Conservation (phyloP, 2,888 invertebrate species). For the Xestoiulus laeticollis region DNA sequence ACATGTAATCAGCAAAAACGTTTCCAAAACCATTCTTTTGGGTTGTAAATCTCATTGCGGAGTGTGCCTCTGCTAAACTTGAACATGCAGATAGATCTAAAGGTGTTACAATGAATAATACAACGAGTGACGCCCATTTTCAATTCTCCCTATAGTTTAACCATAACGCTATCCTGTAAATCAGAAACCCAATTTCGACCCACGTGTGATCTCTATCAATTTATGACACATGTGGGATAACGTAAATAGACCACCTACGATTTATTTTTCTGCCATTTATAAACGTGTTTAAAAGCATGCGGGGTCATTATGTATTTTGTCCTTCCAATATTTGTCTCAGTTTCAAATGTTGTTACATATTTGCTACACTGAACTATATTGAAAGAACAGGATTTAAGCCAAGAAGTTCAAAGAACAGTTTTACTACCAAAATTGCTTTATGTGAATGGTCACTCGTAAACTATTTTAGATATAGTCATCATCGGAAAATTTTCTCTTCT, state of each 20-base stretch:
- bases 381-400: too few species aligned
- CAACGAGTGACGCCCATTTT: constrained; percentile 4
- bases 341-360: too few species aligned
- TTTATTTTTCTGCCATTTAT: background rate
- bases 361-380: too few species aligned
- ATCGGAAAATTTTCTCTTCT: too few species aligned
- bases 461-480: too few species aligned
- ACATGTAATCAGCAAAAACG: constrained; percentile 29
- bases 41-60: background rate
- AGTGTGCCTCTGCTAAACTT: background rate
- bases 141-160: background rate
- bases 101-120: constrained; percentile 29
- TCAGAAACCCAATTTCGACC: constrained; percentile 34
- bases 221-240: constrained; percentile 33
- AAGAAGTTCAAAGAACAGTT: too few species aligned
- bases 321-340: too few species aligned
- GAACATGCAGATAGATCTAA: background rate
- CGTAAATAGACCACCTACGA: constrained; percentile 28
- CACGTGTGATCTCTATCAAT: constrained; percentile 23
- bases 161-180: constrained; percentile 11
- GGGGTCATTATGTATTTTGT: too few species aligned
- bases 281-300: background rate
- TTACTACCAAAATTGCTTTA: too few species aligned
- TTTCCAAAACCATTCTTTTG: background rate
- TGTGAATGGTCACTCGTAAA: too few species aligned